Base-by-base conservation (phyloP, 2,113 vertebrate species). In the Ariopsis seemanni region DNA sequence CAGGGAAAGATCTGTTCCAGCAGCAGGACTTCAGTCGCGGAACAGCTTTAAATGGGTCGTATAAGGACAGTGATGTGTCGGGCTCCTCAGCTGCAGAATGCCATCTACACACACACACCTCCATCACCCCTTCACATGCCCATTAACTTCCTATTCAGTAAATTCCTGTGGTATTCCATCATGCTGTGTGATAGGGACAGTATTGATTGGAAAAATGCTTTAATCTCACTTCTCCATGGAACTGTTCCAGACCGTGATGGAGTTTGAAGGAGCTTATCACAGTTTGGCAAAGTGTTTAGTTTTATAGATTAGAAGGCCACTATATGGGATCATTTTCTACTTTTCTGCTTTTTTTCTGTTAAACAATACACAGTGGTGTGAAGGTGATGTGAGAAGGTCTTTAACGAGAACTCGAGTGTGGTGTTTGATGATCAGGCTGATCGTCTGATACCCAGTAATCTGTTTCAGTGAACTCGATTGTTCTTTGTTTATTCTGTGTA, bases 181-280 rank as follows among this genome's bases (percentile, higher is more conserved):
- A 55, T 71, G 69, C 77, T 22, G 67, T 58, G 69, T 71, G 55
- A 71, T 30, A 60, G 82, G 75, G 79, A 78, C 83, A 25, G 14
- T 83, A 89, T 90, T 65, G 85, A 90, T 89, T 25, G 14, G 81
- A 72, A 85, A 71, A 85, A 89, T 62, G 30, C 87, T 90, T 85
- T 87, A 85, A 89, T 88, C 83, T 79, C 50, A 58, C 67, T 88
- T 83, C 84, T 88, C 79, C 57, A 60, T 67, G 79, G 86, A 85
- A n/a, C 69, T 71, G 52, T 52, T 84, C 78, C 69, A 85, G 75
- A 53, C 42, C 22, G 50, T 78, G 62, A 83, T 89, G 71, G 78
- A 84, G 86, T 67, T 69, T 77, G 17, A 84, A 77, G 65, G 11
- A 25, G 81, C 27, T 87, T 77, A 85, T 85, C 79, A 87, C 14